These are phyloP conservation scores for Ciconia stormi DNA, from an alignment of 2,113 vertebrate species.

Conservation along the genomic window DNA sequence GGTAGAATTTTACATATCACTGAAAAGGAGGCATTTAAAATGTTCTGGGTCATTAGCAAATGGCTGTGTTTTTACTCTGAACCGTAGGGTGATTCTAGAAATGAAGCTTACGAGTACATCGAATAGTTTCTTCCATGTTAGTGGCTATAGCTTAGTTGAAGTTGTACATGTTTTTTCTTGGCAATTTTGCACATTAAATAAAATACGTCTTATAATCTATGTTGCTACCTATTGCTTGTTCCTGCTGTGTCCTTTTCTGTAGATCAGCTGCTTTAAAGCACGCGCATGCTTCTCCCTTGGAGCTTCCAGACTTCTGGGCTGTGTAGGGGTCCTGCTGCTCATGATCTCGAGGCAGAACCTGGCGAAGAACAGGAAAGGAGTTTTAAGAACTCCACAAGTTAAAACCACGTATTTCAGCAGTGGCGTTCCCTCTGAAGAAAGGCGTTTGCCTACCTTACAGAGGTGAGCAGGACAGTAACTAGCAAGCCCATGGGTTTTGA, in stretches of 20 bases:
- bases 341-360: background rate
- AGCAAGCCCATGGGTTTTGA: background rate
- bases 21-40: background rate
- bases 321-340: background rate
- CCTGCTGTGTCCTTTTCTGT: background rate
- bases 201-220: conserved; percentile 36
- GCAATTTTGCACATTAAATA: conserved; percentile 58
- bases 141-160: conserved; percentile 34
- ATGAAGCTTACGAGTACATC: background rate
- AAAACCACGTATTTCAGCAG: background rate
- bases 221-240: background rate
- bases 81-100: background rate
- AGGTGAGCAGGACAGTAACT: background rate
- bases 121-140: background rate
- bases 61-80: conserved; percentile 18
- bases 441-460: background rate
- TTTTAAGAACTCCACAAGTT: background rate
- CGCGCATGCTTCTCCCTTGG: background rate
- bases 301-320: background rate
- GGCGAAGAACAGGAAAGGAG: background rate
- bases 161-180: conserved; percentile 17
- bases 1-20: background rate
- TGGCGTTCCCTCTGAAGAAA: background rate
- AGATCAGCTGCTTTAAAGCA: background rate
- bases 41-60: conserved; percentile 1